Evolutionary conservation across 2,888 invertebrate genomes (phyloP).

Genomic region (Ormyrus labotus): DNA sequence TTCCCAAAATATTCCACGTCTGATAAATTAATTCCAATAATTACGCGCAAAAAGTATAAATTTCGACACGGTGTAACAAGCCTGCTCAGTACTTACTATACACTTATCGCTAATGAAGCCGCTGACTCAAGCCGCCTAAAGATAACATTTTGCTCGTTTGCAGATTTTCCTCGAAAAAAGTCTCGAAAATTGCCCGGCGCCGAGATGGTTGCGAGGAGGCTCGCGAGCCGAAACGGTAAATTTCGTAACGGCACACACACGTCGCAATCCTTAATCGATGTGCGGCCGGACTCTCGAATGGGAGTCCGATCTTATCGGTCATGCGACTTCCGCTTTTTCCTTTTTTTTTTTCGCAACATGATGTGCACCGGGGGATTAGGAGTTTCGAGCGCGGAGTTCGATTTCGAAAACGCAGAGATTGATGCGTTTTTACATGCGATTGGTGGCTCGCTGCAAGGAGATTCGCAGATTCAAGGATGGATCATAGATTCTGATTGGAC

Average conservation of each 20-base stretch:
- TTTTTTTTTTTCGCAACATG: conserved; percentile 7
- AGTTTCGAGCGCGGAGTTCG: too few species aligned
- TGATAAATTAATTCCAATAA: too few species aligned
- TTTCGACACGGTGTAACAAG: too few species aligned
- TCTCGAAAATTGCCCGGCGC: neutral
- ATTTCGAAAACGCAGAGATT: too few species aligned
- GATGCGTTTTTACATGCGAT: too few species aligned
- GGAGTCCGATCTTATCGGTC: conserved; percentile 25
- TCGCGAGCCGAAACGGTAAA: conserved; percentile 36
- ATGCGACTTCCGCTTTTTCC: conserved; percentile 32
- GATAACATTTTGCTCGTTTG: neutral
- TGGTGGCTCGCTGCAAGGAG: too few species aligned
- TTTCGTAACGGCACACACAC: conserved; percentile 31
- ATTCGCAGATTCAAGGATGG: too few species aligned
- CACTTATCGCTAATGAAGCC: neutral
- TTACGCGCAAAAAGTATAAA: too few species aligned
- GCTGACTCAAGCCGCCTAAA: neutral
- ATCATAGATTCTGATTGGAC: too few species aligned
- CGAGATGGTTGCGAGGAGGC: neutral
- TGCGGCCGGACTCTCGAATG: neutral
- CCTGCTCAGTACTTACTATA: too few species aligned
- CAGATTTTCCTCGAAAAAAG: neutral
- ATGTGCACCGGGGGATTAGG: too few species aligned
- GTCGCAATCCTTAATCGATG: neutral
- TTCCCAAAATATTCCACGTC: too few species aligned